Percentiles rank a stretch among this genome's conserved stretches.
Conservation (phyloP, 2,113 vertebrate genomes). For the Tapirus terrestris region DNA sequence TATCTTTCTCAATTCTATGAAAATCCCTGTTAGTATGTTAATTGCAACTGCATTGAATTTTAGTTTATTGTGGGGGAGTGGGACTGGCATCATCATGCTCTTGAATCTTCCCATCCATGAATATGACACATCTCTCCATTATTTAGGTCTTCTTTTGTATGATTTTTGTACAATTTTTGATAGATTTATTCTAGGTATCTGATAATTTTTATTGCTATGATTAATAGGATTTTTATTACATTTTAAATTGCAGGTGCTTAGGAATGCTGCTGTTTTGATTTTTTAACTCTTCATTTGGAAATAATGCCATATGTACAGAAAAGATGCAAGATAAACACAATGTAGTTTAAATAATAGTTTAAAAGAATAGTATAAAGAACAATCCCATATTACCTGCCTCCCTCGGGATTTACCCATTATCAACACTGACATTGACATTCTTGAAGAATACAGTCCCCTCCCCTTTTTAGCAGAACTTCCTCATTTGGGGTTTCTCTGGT, state of each 20-base stretch:
- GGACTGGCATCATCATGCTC: not conserved
- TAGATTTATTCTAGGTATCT: not conserved
- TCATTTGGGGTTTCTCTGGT: not conserved
- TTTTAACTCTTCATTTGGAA: not conserved
- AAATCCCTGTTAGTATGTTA: not conserved
- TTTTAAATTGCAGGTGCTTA: not conserved
- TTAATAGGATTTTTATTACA: not conserved
- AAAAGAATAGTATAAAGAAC: not conserved
- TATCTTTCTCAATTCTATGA: not conserved
- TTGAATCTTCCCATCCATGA: not conserved
- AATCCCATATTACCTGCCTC: not conserved
- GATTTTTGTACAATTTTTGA: not conserved
- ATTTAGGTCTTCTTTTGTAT: not conserved
- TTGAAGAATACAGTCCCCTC: not conserved
- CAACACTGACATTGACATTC: not conserved
- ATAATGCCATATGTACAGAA: not conserved
- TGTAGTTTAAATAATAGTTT: too few relatives aligned
- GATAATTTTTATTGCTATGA: not conserved
- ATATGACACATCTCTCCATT: not conserved
- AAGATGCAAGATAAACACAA: not conserved
- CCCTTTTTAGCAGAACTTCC: not conserved
- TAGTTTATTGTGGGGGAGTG: not conserved
- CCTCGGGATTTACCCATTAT: not conserved
- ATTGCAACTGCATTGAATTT: not conserved
- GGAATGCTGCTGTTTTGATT: not conserved